Conservation (phyloP, 2,888 invertebrate genomes). For the Parthenolecanium corni region DNA sequence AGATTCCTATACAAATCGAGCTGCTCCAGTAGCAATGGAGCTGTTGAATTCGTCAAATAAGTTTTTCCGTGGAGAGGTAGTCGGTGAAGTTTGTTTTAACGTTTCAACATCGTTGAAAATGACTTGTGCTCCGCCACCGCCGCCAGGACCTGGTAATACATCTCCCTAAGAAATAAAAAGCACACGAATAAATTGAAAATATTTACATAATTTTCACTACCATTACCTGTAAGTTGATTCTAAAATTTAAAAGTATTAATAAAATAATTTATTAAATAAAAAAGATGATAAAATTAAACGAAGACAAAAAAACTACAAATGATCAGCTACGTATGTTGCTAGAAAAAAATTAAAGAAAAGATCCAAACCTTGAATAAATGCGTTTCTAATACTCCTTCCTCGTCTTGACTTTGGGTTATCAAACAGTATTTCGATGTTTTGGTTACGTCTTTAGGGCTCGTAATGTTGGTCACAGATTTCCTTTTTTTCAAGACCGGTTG, state of each 20-base stretch:
- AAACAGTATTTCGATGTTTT: slow-evolving; percentile 76
- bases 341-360: no score
- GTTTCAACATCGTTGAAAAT: slow-evolving; percentile 91
- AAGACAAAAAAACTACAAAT: no score
- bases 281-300: not conserved
- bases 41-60: no score
- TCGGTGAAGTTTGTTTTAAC: slow-evolving; percentile 68
- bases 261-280: not conserved
- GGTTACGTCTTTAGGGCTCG: slow-evolving; percentile 59
- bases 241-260: not conserved
- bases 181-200: not conserved
- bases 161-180: slow-evolving; percentile 52
- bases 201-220: no score
- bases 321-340: not conserved
- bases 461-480: slow-evolving; percentile 72
- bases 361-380: slow-evolving; percentile 65
- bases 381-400: slow-evolving; percentile 85
- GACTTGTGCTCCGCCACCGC: slow-evolving; percentile 89
- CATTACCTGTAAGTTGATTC: not conserved
- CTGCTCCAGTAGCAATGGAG: no score
- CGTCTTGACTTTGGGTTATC: slow-evolving; percentile 82
- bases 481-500: slow-evolving; percentile 73
- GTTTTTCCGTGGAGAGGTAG: slow-evolving; percentile 12
- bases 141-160: slow-evolving; percentile 86
- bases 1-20: no score